Evolutionary conservation across 2,797 vertebrate species (phyloP).

Genomic region (Hapalemur alaotrensis): DNA sequence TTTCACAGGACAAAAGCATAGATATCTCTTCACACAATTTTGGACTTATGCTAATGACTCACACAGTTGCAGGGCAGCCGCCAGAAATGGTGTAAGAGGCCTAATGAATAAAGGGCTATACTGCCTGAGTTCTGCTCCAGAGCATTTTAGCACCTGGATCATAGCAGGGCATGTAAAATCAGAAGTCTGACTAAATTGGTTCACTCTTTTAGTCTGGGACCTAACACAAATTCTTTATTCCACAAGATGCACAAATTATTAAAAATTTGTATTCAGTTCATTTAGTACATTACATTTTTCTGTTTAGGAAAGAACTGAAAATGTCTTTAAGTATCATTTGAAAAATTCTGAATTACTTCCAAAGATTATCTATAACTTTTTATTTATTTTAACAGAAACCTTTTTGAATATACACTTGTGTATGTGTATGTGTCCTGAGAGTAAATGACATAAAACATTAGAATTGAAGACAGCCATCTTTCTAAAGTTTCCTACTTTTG

Average conservation of each 20-base stretch:
- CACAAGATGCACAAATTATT: background rate
- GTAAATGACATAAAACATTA: background rate
- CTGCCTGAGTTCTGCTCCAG: background rate
- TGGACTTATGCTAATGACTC: background rate
- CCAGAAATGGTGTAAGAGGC: conserved; percentile 4
- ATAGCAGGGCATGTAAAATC: background rate
- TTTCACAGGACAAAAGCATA: background rate
- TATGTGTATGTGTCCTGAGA: background rate
- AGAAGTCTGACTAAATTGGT: background rate
- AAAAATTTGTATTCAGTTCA: background rate
- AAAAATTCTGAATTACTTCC: background rate
- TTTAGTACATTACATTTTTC: background rate
- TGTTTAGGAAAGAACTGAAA: background rate
- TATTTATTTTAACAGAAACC: background rate
- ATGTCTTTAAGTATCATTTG: background rate
- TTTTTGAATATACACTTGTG: background rate
- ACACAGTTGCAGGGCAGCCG: background rate
- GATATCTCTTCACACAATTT: background rate
- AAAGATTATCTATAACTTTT: background rate
- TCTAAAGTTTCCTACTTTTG: background rate
- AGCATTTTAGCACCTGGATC: background rate
- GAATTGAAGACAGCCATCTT: background rate
- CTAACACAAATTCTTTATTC: background rate
- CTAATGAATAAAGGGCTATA: background rate
- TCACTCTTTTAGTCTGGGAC: background rate